Evolutionary conservation across 2,113 vertebrate genomes (phyloP), one percentile per base, ranked within the genome.

Genomic region (Triplophysa dalaica): DNA sequence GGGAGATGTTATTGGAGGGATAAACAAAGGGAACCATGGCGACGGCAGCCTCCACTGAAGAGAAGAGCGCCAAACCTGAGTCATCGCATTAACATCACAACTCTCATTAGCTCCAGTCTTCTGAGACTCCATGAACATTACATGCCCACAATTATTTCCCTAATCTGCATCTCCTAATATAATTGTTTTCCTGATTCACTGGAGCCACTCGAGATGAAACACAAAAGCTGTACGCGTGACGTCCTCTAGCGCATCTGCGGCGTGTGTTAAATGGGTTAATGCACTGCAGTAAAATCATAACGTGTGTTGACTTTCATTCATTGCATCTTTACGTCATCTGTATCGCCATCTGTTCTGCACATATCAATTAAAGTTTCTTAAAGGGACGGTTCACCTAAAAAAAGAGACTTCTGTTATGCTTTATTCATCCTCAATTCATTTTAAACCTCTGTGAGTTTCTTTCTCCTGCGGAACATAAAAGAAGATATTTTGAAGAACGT

Each of bases 21-120:
- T 72, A 68, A 76, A 82, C 86, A 85, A 86, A 90, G 8, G 43
- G 83, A 38, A 81, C 82, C 85, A 89, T 86, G 89, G 86, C 81
- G 87, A 91, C 86, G 54, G 60, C 79, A 48, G 45, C 74, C 70
- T 33, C 70, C 66, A 33, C 9, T 65, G 58, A 63, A 52, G 26
- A 70, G 56, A 19, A 6, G n/a, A 58, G 60, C 3, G 56, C 65
- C 50, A 60, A 69, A 24, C 65, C 33, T 66, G 78, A 43, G 41
- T 43, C 68, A 75, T 45, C 77, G 68, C 54, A 45, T n/a, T 17
- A 50, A 33, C 68, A 26, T 38, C 19, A 54, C 64, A 16, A 48
- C 16, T n/a, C 13, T 5, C 58, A 43, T 60, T n/a, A 54, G 52
- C 63, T 69, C 41, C 41, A 33, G 29, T 54, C 66, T 17, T 64